Base-by-base conservation (phyloP, 1,140 invertebrate species). In the Temnothorax curvispinosus region DNA sequence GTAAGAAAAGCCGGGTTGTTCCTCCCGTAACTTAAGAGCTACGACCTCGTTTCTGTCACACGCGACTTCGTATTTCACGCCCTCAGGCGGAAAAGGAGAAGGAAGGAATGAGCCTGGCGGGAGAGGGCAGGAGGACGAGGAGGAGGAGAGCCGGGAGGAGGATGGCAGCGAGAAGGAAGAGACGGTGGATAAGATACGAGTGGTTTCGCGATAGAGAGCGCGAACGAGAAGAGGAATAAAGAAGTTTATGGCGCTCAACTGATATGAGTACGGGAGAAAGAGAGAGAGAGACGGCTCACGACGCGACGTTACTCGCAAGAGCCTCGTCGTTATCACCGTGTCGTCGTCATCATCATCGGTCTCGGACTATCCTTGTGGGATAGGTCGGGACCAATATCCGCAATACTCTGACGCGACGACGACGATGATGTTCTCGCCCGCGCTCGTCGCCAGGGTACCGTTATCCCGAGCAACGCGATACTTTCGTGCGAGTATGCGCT, bases 21-120 rank as follows among this genome's bases (percentile, higher is more conserved):
- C 54, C 21, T 84, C 52, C 80, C 54, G 54, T 75, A 84, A 84
- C 69, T 84, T 84, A 38, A 84, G 69, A 84, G 80, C 69, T 74
- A 75, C 69, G 80, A 75, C 80, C 80, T 84, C 69, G 80, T 75
- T 84, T 84, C 80, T 84, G 80, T 84, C 80, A 84, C 80, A 84
- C 41, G 80, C 69, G 69, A 75, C 56, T 84, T 75, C 54, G 80
- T 84, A 84, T 84, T 74, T 75, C 56, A 84, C 54, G 67, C 54
- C 67, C 54, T 50, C 52, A 41, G 41, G 32, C 80, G 41, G 47
- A 67, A 35, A 56, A 54, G 52, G 69, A 60, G 56, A n/a, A 75
- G 41, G 65, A 60, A 50, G 52, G 18, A 27, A 41, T n/a, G 35
- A 74, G 35, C n/a, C 50, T 32, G 71, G 8, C 18, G 52, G 27